Conservation (phyloP, 2,797 vertebrate species). For the Alca torda region DNA sequence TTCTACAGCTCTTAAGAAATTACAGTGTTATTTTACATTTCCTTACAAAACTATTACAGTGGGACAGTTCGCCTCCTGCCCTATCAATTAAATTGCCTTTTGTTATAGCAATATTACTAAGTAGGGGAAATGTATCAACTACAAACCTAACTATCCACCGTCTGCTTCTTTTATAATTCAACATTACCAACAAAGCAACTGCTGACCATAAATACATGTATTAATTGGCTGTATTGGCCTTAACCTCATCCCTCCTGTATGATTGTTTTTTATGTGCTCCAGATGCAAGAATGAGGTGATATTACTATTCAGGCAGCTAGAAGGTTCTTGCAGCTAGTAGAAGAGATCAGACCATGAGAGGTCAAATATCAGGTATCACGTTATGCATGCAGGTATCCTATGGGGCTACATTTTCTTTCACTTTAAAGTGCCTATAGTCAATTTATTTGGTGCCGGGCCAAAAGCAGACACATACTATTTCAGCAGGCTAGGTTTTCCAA, state of each 20-base stretch:
- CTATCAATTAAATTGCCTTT: background rate
- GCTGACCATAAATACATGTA: background rate
- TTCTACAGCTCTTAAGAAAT: background rate
- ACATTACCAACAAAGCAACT: background rate
- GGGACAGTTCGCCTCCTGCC: background rate
- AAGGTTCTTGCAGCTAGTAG: background rate
- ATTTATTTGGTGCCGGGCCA: background rate
- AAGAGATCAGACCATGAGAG: background rate
- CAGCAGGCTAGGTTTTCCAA: background rate
- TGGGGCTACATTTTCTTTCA: background rate
- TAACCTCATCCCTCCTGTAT: background rate
- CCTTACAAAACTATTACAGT: background rate
- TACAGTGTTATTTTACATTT: background rate
- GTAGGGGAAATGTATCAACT: background rate
- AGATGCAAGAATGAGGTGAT: background rate
- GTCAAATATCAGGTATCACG: background rate
- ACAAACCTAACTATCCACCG: background rate
- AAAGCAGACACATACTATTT: background rate
- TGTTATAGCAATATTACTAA: background rate
- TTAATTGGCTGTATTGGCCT: background rate
- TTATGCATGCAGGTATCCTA: background rate
- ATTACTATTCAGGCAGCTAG: background rate
- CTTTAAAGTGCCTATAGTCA: background rate
- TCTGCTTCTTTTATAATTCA: background rate
- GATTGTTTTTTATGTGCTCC: background rate